Evolutionary conservation across 2,888 invertebrate species (phyloP).

Genomic region (Choreutis nemorana): DNA sequence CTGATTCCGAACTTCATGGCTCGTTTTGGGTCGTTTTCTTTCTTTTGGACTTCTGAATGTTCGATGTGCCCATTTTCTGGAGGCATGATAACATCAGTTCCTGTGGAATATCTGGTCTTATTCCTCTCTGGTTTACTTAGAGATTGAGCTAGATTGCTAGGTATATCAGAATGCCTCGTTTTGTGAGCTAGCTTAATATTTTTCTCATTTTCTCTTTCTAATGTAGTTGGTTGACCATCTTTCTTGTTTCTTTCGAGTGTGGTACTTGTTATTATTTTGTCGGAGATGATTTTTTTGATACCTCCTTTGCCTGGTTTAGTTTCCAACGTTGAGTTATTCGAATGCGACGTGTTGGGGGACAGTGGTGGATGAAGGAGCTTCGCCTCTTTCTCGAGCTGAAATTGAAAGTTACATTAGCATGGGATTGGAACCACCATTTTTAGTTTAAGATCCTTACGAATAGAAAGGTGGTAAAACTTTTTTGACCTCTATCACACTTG

Average conservation of each 20-base stretch:
- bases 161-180: conserved; percentile 38
- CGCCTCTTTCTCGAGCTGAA: conserved; percentile 61
- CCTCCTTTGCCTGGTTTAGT: conserved; percentile 52
- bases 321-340: conserved; percentile 57
- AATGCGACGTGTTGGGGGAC: conserved; percentile 50
- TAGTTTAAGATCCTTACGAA: no score
- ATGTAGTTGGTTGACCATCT: conserved; percentile 36
- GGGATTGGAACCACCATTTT: no score
- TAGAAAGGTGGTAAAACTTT: no score
- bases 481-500: no score
- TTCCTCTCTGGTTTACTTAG: conserved; percentile 46
- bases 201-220: conserved; percentile 60
- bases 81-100: conserved; percentile 44
- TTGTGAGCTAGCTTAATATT: conserved; percentile 47
- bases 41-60: conserved; percentile 60
- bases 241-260: conserved; percentile 55
- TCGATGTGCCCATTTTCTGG: conserved; percentile 53
- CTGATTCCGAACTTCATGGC: conserved; percentile 74
- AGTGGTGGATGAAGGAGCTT: conserved; percentile 49
- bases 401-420: no score
- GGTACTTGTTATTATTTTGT: conserved; percentile 51
- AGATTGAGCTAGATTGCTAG: conserved; percentile 17
- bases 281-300: conserved; percentile 58
- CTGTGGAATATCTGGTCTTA: conserved; percentile 42
- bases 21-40: conserved; percentile 62